Evolutionary conservation across 35 echinoderm and acorn worm species (phyloP), one percentile per base, ranked within the genome.

Genomic region (Apostichopus parvimensis): DNA sequence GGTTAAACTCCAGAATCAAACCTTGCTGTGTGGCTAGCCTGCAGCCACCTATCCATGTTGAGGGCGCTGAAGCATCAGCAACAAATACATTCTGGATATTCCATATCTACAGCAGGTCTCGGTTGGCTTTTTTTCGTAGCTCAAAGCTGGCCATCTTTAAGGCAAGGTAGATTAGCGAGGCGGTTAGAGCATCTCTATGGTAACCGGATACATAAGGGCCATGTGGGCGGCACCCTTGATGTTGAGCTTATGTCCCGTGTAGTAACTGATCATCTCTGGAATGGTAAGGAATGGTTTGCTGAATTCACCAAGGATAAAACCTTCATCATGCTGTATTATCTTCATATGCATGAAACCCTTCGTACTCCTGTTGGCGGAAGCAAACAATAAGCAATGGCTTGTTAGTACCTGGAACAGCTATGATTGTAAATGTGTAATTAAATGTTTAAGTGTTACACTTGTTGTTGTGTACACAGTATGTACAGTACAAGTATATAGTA

Each of bases 291-390:
- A 99, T 68, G 97, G 97, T 92, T 99, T 99, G 54, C 97, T 99
- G 92, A 99, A 99, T 88, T 99, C 97, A 9, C 97, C 97, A 25
- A 99, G 87, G 56, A 99, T 96, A 77, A 92, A 99, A 54, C 97
- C 97, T 53, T 99, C 95, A 73, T 92, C 64, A 34, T 96, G 90
- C 18, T 77, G 57, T 55, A 99, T 95, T 17, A 99, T 99, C 93
- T 99, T 99, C 97, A 99, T 99, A 75, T 99, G 97, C 97, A 99
- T 99, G 56, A 94, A 99, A 54, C 97, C 97, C 87, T 95, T 99
- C 25, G 95, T 93, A 94, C 97, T 99, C 93, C 97, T 99, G 88
- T 15, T 89, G 78, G 23, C 56, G 73, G 73, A 55, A 61, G 9
- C 60, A 66, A 88, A 56, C 79, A 8, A 53, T 82, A 80, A 62